Conservation (phyloP, 1,140 invertebrate species). For the Acromyrmex charruanus region DNA sequence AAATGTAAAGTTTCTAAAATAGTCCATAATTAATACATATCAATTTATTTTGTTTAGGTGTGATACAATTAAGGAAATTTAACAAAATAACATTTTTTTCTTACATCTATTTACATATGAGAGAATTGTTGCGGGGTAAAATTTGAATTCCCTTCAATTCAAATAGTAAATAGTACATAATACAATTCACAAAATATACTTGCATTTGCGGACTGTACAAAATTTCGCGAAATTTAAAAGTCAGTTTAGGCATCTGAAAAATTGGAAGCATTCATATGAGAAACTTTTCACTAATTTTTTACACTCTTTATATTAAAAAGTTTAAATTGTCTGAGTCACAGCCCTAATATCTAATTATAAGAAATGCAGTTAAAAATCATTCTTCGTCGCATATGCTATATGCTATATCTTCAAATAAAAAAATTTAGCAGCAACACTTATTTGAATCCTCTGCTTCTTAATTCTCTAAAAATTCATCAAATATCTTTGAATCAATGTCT, state of each 20-base stretch:
- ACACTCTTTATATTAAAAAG: slow-evolving; percentile 35
- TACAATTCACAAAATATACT: slow-evolving; percentile 28
- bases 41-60: neutral
- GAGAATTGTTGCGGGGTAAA: neutral
- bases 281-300: slow-evolving; percentile 10
- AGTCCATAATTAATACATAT: neutral
- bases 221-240: slow-evolving; percentile 20
- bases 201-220: slow-evolving; percentile 4
- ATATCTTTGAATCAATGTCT: slow-evolving; percentile 86
- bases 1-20: slow-evolving; percentile 8
- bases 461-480: slow-evolving; percentile 87
- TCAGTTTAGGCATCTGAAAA: neutral
- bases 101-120: neutral
- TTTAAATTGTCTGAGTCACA: slow-evolving; percentile 35
- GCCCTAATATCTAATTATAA: slow-evolving; percentile 52
- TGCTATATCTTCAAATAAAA: slow-evolving; percentile 4
- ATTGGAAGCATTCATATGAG: neutral
- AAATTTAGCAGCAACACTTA: slow-evolving; percentile 28
- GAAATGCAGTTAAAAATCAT: slow-evolving; percentile 15
- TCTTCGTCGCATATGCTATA: slow-evolving; percentile 7
- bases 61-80: slow-evolving; percentile 29
- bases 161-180: neutral
- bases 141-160: neutral
- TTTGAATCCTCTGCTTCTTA: slow-evolving; percentile 10
- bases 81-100: slow-evolving; percentile 6